Conservation (phyloP, 2,888 invertebrate genomes). For the Heliconius ethilla region DNA sequence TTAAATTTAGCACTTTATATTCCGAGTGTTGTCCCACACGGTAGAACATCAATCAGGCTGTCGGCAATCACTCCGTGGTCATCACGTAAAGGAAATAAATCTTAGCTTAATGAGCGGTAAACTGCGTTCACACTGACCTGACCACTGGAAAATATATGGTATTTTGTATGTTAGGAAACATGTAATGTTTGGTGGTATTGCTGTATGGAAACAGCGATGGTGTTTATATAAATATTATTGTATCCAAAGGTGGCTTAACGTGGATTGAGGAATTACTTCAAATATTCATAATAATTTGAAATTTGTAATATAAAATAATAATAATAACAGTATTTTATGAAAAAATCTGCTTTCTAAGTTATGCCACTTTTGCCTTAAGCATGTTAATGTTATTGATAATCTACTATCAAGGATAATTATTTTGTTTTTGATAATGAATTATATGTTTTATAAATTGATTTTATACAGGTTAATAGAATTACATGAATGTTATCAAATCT, state of each 20-base stretch:
- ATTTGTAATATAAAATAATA: no score
- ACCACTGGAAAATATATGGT: conserved; percentile 34
- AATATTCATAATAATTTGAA: no score
- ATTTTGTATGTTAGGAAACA: conserved; percentile 7
- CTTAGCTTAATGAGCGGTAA: conserved; percentile 54
- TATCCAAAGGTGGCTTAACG: not conserved
- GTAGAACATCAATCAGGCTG: conserved; percentile 65
- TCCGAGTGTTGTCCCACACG: conserved; percentile 50
- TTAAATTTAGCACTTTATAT: conserved; percentile 55
- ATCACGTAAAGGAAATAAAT: conserved; percentile 69
- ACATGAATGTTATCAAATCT: not conserved
- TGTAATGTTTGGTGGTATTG: not conserved
- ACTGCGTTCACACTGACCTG: conserved; percentile 49
- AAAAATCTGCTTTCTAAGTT: not conserved
- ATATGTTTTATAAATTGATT: not conserved
- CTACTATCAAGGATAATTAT: not conserved
- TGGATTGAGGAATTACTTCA: not conserved
- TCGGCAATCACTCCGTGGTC: conserved; percentile 57
- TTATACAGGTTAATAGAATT: not conserved
- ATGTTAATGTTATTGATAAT: conserved; percentile 7
- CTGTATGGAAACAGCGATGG: conserved; percentile 21
- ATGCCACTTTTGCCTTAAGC: not conserved
- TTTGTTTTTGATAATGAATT: not conserved
- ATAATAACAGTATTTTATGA: not conserved
- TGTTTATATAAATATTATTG: not conserved